These are phyloP conservation scores for Coboldia fuscipes DNA, from an alignment of 1,140 invertebrate genomes.

Conservation along the genomic window DNA sequence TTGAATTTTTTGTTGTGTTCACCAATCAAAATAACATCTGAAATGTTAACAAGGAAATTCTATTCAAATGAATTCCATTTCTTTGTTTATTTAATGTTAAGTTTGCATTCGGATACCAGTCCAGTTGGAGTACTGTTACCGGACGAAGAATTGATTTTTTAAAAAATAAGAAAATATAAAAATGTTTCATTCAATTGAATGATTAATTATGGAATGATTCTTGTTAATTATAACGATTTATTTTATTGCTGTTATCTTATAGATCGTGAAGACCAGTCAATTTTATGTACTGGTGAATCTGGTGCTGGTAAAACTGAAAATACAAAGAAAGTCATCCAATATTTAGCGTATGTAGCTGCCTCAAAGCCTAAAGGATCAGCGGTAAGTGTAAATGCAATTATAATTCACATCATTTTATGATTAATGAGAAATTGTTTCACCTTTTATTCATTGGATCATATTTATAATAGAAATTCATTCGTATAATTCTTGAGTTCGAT, in stretches of 20 bases:
- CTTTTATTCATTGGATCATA: too few relatives aligned
- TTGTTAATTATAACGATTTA: background rate
- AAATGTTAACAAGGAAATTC: too few relatives aligned
- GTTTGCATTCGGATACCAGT: too few relatives aligned
- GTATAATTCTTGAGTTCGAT: too few relatives aligned
- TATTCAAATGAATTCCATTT: too few relatives aligned
- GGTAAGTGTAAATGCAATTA: slow-evolving; percentile 34
- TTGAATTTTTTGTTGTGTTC: too few relatives aligned
- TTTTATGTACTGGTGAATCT: slow-evolving; percentile 99
- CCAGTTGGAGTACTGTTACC: too few relatives aligned
- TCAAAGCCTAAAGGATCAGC: slow-evolving; percentile 81
- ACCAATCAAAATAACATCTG: too few relatives aligned
- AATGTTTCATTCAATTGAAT: too few relatives aligned
- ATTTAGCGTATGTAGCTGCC: slow-evolving; percentile 93
- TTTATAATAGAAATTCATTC: too few relatives aligned
- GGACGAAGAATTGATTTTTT: background rate
- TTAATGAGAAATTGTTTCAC: background rate
- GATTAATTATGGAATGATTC: background rate
- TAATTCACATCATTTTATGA: background rate
- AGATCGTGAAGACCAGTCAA: slow-evolving; percentile 99
- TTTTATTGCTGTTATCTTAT: slow-evolving; percentile 12
- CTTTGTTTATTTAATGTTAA: too few relatives aligned
- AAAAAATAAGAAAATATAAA: too few relatives aligned
- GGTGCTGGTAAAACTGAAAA: slow-evolving; percentile 99
- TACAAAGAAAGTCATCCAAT: slow-evolving; percentile 99